Evolutionary conservation across 1,140 invertebrate species (phyloP).

Genomic region (Holcopasites calliopsidis): DNA sequence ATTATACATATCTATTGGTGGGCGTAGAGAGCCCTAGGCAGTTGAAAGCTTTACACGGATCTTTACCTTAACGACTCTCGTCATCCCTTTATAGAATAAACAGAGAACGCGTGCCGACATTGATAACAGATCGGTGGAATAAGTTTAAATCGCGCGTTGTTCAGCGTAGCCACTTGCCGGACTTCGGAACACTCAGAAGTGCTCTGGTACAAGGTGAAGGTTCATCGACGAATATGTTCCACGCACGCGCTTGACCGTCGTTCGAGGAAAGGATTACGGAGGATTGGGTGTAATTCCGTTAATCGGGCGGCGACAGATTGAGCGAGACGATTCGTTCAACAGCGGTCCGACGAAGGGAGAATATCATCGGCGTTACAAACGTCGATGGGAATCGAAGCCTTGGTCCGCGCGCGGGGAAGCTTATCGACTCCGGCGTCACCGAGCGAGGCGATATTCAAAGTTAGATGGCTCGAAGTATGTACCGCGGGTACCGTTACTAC

Average conservation of each 20-base stretch:
- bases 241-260: not conserved
- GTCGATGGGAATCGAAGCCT: no score
- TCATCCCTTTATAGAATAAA: no score
- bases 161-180: conserved; percentile 51
- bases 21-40: no score
- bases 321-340: conserved; percentile 1
- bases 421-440: conserved; percentile 22
- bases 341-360: not conserved
- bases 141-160: not conserved
- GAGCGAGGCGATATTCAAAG: conserved; percentile 28
- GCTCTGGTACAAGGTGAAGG: conserved; percentile 49
- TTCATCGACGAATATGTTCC: not conserved
- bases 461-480: conserved; percentile 27
- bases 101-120: not conserved
- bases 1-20: no score
- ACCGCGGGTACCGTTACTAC: conserved; percentile 57
- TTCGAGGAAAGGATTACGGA: not conserved
- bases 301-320: not conserved
- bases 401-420: not conserved
- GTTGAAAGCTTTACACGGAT: no score
- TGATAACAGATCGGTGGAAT: not conserved
- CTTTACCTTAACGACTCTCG: not conserved
- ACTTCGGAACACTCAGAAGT: conserved; percentile 63
- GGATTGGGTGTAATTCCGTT: no score
- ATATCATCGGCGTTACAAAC: no score